Conservation (phyloP, 2,113 vertebrate species). For the Myxocyprinus asiaticus region DNA sequence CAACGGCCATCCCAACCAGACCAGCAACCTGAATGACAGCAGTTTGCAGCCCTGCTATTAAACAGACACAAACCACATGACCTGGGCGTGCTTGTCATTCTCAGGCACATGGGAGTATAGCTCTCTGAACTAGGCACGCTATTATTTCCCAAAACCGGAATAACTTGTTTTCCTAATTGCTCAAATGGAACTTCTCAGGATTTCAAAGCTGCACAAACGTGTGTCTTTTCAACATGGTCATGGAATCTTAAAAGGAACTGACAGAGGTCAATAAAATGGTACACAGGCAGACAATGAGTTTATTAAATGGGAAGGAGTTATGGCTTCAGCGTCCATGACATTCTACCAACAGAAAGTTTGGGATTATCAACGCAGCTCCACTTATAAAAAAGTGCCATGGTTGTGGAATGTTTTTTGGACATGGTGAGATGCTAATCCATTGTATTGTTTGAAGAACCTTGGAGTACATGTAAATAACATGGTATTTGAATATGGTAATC, state of each 20-base stretch:
- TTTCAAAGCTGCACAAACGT: too few relatives aligned
- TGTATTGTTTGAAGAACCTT: too few relatives aligned
- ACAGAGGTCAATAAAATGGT: neutral
- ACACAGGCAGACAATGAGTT: neutral
- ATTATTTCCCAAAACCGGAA: conserved; percentile 13
- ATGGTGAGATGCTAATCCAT: too few relatives aligned
- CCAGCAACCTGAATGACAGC: neutral
- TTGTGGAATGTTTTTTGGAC: too few relatives aligned
- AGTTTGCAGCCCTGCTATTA: neutral
- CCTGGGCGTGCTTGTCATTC: neutral
- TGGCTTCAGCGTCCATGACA: too few relatives aligned
- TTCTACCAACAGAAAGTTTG: too few relatives aligned
- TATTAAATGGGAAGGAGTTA: too few relatives aligned
- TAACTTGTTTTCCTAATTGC: neutral
- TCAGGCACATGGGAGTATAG: neutral
- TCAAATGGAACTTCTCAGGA: too few relatives aligned
- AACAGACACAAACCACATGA: neutral
- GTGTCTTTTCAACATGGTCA: conserved; percentile 6
- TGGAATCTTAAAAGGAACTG: neutral
- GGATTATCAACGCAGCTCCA: too few relatives aligned
- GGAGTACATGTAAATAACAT: too few relatives aligned
- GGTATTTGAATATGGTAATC: too few relatives aligned
- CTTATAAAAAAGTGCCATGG: too few relatives aligned
- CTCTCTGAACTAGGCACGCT: neutral
- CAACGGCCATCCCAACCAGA: neutral